Evolutionary conservation across 2,888 invertebrate species (phyloP).

Genomic region (Stenchaetothrips biformis): DNA sequence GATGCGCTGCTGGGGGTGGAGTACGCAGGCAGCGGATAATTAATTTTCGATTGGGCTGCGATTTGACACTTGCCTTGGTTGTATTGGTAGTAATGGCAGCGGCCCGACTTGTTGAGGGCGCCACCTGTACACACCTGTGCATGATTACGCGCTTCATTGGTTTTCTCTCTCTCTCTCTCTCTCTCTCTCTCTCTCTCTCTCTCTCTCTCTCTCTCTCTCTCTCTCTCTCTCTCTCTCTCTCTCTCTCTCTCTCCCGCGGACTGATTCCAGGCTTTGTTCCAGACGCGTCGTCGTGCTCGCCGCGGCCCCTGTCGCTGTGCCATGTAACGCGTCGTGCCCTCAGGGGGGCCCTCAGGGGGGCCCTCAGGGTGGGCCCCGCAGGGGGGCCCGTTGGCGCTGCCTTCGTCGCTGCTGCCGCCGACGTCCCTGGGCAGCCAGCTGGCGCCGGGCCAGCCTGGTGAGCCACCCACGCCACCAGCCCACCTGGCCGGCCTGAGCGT

Average conservation of each 20-base stretch:
- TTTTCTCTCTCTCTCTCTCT: too few species aligned
- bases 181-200: too few species aligned
- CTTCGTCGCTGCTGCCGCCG: background rate
- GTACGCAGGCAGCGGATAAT: conserved; percentile 37
- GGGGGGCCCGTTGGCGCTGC: conserved; percentile 43
- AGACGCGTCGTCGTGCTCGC: conserved; percentile 41
- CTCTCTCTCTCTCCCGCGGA: too few species aligned
- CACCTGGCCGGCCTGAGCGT: conserved; percentile 43
- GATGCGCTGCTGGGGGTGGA: background rate
- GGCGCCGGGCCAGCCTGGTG: conserved; percentile 44
- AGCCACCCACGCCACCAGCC: conserved; percentile 50
- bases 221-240: too few species aligned
- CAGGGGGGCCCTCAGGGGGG: conserved; percentile 52
- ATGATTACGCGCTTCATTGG: too few species aligned
- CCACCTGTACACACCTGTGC: conserved; percentile 25
- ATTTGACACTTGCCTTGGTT: conserved; percentile 8
- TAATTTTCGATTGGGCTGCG: conserved; percentile 43
- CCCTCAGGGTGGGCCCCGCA: conserved; percentile 46
- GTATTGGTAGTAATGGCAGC: conserved; percentile 38
- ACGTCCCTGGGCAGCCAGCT: background rate
- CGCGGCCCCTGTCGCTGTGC: conserved; percentile 56
- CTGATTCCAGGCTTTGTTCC: background rate
- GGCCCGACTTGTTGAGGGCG: conserved; percentile 29
- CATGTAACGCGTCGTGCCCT: conserved; percentile 50
- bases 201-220: too few species aligned